Conservation (phyloP, 2,113 vertebrate genomes). For the Cercopithecus mona region DNA sequence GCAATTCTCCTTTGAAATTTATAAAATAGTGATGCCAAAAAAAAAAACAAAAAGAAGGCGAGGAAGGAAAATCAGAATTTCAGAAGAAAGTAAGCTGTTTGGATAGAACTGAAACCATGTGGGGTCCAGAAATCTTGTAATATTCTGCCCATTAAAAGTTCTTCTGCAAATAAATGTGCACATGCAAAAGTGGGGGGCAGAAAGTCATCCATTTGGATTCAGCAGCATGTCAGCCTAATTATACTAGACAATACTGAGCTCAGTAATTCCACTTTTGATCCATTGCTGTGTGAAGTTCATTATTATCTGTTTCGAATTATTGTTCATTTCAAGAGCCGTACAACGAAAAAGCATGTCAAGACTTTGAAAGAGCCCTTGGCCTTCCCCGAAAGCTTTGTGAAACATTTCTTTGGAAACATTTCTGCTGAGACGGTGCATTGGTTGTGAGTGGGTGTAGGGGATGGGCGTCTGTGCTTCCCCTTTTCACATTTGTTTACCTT, state of each 20-base stretch:
- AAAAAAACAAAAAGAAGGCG: not conserved
- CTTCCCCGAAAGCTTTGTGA: constrained; percentile 74
- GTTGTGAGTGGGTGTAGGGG: constrained; percentile 46
- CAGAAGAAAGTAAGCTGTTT: constrained; percentile 46
- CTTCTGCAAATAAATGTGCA: constrained; percentile 52
- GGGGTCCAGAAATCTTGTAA: constrained; percentile 41
- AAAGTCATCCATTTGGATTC: not conserved
- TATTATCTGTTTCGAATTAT: constrained; percentile 69
- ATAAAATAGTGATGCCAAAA: constrained; percentile 19
- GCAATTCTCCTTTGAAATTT: constrained; percentile 43
- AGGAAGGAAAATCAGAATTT: constrained; percentile 38
- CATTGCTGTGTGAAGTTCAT: constrained; percentile 57
- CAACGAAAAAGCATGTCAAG: constrained; percentile 44
- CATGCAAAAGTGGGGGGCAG: not conserved
- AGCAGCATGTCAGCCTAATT: constrained; percentile 15
- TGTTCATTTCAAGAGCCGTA: constrained; percentile 60
- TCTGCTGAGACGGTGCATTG: constrained; percentile 71
- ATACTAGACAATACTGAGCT: constrained; percentile 61
- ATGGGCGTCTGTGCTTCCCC: constrained; percentile 71
- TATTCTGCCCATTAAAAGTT: constrained; percentile 47
- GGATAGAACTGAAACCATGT: constrained; percentile 47
- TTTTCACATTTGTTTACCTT: constrained; percentile 79
- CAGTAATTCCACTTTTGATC: constrained; percentile 63
- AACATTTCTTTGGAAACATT: constrained; percentile 78
- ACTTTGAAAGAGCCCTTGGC: constrained; percentile 60